Conservation (phyloP, 2,113 vertebrate genomes). For the Syngnathus scovelli region DNA sequence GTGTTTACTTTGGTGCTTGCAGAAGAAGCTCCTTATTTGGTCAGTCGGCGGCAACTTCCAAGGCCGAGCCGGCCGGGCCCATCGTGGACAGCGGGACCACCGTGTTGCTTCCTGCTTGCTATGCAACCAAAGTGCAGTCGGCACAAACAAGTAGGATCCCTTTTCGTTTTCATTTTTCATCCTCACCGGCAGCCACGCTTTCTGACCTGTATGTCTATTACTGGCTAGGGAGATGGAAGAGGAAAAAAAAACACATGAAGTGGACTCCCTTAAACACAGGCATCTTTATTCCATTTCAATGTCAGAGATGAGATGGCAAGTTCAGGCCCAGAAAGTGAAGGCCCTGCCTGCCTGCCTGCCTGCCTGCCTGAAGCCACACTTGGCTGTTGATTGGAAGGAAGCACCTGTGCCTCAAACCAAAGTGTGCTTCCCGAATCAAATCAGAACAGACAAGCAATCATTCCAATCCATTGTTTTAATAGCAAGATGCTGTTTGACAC, state of each 20-base stretch:
- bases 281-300: too few species aligned
- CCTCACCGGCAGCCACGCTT: not conserved
- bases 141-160: not conserved
- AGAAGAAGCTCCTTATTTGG: constrained; percentile 1
- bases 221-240: too few species aligned
- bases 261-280: too few species aligned
- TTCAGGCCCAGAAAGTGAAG: too few species aligned
- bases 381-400: too few species aligned
- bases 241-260: too few species aligned
- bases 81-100: not conserved
- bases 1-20: not conserved
- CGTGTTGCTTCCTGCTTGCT: not conserved
- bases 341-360: too few species aligned
- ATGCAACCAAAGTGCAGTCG: not conserved
- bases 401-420: too few species aligned
- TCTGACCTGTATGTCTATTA: not conserved
- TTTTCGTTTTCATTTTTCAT: not conserved
- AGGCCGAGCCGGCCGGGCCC: not conserved
- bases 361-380: too few species aligned
- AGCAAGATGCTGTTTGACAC: constrained; percentile 16
- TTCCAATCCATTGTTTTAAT: constrained; percentile 20
- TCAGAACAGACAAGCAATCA: not conserved
- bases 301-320: too few species aligned
- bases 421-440: too few species aligned
- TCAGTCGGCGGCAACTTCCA: not conserved